Conservation (phyloP, 2,888 invertebrate species). For the Encarsia formosa region DNA sequence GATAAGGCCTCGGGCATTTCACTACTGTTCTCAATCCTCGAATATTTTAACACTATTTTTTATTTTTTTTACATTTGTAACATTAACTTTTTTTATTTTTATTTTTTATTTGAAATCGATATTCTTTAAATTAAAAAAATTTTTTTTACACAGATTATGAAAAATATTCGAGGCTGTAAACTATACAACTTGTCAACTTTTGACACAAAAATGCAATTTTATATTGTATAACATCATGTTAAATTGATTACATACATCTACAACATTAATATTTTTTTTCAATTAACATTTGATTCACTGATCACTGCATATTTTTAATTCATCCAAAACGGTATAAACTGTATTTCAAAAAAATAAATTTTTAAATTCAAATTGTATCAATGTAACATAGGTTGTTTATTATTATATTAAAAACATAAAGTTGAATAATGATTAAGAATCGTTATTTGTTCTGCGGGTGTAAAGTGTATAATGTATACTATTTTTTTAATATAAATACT, state of each 20-base stretch:
- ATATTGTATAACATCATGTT: constrained; percentile 38
- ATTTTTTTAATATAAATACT: too few relatives aligned
- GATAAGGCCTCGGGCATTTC: constrained; percentile 48
- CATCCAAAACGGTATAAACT: constrained; percentile 12
- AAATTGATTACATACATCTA: constrained; percentile 36
- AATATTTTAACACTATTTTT: constrained; percentile 36
- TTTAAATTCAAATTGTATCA: too few relatives aligned
- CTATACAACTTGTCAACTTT: constrained; percentile 40
- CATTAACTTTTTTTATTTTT: constrained; percentile 2
- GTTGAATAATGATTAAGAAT: too few relatives aligned
- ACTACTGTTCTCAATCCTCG: constrained; percentile 39
- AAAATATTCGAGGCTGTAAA: constrained; percentile 41
- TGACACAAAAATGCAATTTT: constrained; percentile 40
- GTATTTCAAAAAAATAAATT: constrained; percentile 13
- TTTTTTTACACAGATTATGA: constrained; percentile 8
- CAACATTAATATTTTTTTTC: constrained; percentile 32
- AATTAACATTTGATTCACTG: constrained; percentile 23
- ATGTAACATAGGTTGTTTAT: too few relatives aligned
- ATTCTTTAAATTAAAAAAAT: background rate
- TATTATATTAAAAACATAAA: too few relatives aligned
- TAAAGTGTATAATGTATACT: too few relatives aligned
- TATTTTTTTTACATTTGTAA: constrained; percentile 7
- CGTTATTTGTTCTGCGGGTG: too few relatives aligned
- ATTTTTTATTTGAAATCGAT: constrained; percentile 6
- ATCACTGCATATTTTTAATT: constrained; percentile 7